These are phyloP conservation scores for Rhysida immarginata DNA, from an alignment of 1,140 invertebrate genomes.

Conservation along the genomic window DNA sequence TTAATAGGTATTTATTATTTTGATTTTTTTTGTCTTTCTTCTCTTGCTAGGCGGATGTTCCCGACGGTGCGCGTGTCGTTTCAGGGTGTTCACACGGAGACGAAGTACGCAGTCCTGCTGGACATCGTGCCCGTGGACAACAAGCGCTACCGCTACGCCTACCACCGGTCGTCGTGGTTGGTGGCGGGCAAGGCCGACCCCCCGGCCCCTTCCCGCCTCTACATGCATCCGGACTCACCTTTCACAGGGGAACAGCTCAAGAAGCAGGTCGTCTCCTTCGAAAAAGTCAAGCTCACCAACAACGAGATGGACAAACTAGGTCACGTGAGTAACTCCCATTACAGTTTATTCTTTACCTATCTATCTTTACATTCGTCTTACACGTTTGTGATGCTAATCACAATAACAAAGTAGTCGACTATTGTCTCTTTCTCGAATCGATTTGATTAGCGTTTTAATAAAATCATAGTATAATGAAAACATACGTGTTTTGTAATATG, in stretches of 20 bases:
- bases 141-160: constrained; percentile 51
- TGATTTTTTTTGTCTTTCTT: constrained; percentile 9
- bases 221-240: constrained; percentile 93
- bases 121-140: constrained; percentile 49
- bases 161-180: constrained; percentile 49
- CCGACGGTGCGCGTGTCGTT: constrained; percentile 47
- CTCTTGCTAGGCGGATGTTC: constrained; percentile 53
- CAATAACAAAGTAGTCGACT: no score
- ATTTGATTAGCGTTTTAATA: constrained; percentile 5
- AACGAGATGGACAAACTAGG: constrained; percentile 51
- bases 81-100: constrained; percentile 34
- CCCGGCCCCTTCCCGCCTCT: constrained; percentile 78
- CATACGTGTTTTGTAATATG: no score
- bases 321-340: constrained; percentile 44
- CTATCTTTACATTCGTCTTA: no score
- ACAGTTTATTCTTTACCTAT: no score
- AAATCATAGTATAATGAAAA: no score
- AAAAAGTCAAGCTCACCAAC: constrained; percentile 55
- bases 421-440: constrained; percentile 4
- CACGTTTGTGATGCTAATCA: no score
- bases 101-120: constrained; percentile 41
- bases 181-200: constrained; percentile 63
- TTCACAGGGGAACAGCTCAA: constrained; percentile 76
- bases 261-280: constrained; percentile 53
- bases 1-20: no score